Evolutionary conservation across 2,888 invertebrate genomes (phyloP).

Genomic region (Epicampocera succincta): DNA sequence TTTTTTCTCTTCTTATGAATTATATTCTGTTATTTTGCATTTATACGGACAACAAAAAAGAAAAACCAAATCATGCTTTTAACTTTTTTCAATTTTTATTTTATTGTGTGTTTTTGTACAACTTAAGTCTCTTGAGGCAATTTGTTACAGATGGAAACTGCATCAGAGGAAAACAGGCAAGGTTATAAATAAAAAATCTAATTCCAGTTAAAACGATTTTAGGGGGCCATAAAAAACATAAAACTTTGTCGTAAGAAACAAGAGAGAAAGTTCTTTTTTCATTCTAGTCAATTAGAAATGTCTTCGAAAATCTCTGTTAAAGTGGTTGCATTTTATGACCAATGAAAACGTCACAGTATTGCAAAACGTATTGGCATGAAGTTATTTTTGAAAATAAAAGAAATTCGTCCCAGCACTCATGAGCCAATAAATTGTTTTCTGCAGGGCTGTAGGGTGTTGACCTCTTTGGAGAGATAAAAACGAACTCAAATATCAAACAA

Average conservation of each 20-base stretch:
- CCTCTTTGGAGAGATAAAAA: slow-evolving; percentile 4
- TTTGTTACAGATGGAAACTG: slow-evolving; percentile 47
- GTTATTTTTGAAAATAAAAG: too few species aligned
- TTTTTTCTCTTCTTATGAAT: slow-evolving; percentile 9
- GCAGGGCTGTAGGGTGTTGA: slow-evolving; percentile 5
- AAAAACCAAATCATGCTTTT: slow-evolving; percentile 23
- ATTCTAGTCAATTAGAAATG: too few species aligned
- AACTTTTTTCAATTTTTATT: slow-evolving; percentile 17
- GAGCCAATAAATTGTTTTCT: too few species aligned
- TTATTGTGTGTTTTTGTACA: slow-evolving; percentile 31
- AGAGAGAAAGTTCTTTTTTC: too few species aligned
- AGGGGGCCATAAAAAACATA: background rate
- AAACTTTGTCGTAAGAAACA: too few species aligned
- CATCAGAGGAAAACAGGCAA: slow-evolving; percentile 24
- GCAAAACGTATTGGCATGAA: too few species aligned
- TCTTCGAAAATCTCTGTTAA: too few species aligned
- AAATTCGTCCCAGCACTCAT: too few species aligned
- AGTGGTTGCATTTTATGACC: too few species aligned
- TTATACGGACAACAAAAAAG: slow-evolving; percentile 17
- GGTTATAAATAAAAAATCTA: slow-evolving; percentile 20
- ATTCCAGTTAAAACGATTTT: slow-evolving; percentile 16
- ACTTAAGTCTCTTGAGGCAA: slow-evolving; percentile 45
- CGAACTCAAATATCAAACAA: slow-evolving; percentile 29
- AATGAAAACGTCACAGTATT: too few species aligned
- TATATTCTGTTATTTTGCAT: slow-evolving; percentile 47